Evolutionary conservation across 2,797 vertebrate species (phyloP), one percentile per base, ranked within the genome.

Genomic region (Pempheris klunzingeri): DNA sequence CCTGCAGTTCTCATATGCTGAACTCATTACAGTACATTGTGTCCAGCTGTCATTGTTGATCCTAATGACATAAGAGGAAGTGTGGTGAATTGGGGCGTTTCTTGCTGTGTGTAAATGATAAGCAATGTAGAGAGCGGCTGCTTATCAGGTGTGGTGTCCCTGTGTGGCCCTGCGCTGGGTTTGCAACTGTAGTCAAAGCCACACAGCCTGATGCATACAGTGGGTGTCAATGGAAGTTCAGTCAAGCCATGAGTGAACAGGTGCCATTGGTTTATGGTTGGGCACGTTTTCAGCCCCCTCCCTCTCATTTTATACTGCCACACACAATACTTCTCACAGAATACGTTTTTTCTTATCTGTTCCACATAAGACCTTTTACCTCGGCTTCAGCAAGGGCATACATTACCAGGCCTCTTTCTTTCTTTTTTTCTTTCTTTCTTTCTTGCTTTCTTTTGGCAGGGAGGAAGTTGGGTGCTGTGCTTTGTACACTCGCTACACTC

Each of bases 61-160:
- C 70, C 8, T 66, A 71, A 83, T 78, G 88, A 80, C 78, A 86
- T 59, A 69, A 76, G 80, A 87, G 90, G 92, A 93, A 92, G 89
- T 81, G 80, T 30, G 71, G 66, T 68, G 80, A 26, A 30, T 71
- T 2, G 59, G 82, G 81, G 83, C 36, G 77, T 88, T 85, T 87
- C 68, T 84, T 11, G 59, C 87, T 90, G 88, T 65, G 74, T 71
- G 82, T 77, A 71, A 70, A 84, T 71, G 91, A 93, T 94, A 94
- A 92, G 88, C 77, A 34, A 64, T 78, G 44, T 79, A 63, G 60
- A 69, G 88, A 80, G 65, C 14, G n/a, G 67, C 85, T 80, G 90
- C 89, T 93, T 93, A 93, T 93, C 92, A 81, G 78, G 75, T 74
- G 79, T 49, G 65, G n/a, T 63, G 81, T 76, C 77, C 71, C 82